Evolutionary conservation across 2,888 invertebrate genomes (phyloP), one percentile per base, ranked within the genome.

Genomic region (Ptilodon capucinus): DNA sequence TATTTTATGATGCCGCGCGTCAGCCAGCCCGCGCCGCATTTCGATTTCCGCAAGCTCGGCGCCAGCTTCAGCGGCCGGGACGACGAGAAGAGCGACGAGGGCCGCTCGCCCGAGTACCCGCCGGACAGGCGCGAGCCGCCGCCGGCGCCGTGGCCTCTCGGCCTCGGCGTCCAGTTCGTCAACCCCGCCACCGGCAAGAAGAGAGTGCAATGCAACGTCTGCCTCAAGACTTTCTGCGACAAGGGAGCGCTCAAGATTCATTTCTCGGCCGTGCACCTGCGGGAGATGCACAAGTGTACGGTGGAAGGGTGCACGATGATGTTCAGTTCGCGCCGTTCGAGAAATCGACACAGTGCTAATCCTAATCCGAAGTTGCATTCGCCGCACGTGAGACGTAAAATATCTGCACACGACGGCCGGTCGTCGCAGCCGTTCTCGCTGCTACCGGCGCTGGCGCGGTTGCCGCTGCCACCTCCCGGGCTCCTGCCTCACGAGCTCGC

Each of bases 211-310:
- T 99, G 99, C 91, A 97, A 97, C 80, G 97, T 98, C 54, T 99
- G 99, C 86, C 92, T 98, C 60, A 99, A 99, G 87, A 98, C 98
- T 50, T 99, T 99, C 90, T 99, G 99, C 93, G 99, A 99, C 91
- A 99, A 99, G 90, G 99, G 99, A 57, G 99, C 99, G 36, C 92
- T 99, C 45, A 99, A 99, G 92, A 99, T 99, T 45, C 99, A 99
- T 84, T 99, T 98, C 85, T 98, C 98, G 51, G 99, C 99, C 16
- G 99, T 99, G 54, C 99, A 99, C 82, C 90, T 99, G 68, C 95
- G 98, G 44, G 99, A 99, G 91, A 99, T 99, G 99, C 99, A 99
- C 91, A 97, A 97, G 91, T 99, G 99, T 88, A 98, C 99, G 13
- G 98, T 99, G 40, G 97, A 97, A 76, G 98, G 98, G 32, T 99